These are phyloP conservation scores for Andrena bicolor DNA, from an alignment of 2,888 invertebrate species.

Conservation along the genomic window DNA sequence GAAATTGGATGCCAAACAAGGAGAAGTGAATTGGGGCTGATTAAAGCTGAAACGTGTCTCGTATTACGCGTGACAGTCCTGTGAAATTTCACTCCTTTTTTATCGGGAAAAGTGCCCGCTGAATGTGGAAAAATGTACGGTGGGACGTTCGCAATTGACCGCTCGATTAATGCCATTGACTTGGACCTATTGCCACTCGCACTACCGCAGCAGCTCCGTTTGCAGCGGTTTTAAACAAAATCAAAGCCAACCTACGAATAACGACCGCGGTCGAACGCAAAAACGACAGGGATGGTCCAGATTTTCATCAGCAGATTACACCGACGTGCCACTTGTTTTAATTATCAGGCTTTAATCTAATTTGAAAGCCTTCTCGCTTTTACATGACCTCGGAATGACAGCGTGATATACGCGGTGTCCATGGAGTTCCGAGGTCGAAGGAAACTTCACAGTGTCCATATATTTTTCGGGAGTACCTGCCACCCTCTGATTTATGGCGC, in stretches of 20 bases:
- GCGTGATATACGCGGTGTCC: constrained; percentile 59
- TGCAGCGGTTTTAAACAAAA: constrained; percentile 52
- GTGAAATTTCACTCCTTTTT: background rate
- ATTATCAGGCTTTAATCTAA: constrained; percentile 70
- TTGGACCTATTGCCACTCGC: constrained; percentile 36
- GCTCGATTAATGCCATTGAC: constrained; percentile 18
- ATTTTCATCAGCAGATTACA: constrained; percentile 72
- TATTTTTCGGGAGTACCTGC: constrained; percentile 52
- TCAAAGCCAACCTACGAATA: constrained; percentile 29
- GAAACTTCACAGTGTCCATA: constrained; percentile 61
- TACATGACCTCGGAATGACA: background rate
- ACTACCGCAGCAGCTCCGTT: constrained; percentile 39
- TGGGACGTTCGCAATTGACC: constrained; percentile 19
- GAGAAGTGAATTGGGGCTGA: background rate
- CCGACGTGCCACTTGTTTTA: constrained; percentile 65
- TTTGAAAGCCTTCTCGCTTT: constrained; percentile 47
- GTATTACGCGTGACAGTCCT: background rate
- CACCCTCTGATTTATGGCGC: constrained; percentile 56
- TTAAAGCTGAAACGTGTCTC: background rate
- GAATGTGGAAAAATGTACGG: background rate
- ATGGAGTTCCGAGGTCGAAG: constrained; percentile 45
- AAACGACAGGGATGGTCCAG: constrained; percentile 39
- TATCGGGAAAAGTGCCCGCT: background rate
- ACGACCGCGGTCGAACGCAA: constrained; percentile 4
- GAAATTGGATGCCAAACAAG: background rate